Base-by-base conservation (phyloP, 2,113 vertebrate species). In the Lepisosteus oculatus region DNA sequence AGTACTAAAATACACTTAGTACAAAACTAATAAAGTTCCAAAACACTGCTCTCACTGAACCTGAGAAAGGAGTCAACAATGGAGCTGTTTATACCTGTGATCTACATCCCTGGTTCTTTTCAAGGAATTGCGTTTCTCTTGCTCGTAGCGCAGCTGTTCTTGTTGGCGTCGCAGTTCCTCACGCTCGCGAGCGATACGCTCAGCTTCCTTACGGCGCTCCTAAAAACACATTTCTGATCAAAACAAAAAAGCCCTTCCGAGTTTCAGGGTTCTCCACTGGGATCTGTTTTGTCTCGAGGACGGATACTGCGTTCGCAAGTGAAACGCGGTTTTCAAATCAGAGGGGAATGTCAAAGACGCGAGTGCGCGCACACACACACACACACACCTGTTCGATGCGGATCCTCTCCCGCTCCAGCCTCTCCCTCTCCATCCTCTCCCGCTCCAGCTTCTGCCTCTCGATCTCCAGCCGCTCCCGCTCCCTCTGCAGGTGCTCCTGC, bases 91-190 rank as follows among this genome's bases (percentile, higher is more conserved):
- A 68, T 78, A 98, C 98, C 96, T 92, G 59, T 97, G 95, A 72
- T 99, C 97, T 55, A 95, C 91, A 55, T 99, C 98, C 3, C 95
- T 93, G 2, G 95, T 94, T 29, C 97, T 94, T 85, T 99, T 99
- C 51, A 99, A 79, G 73, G 94, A 93, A 79, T 96, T 98, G 74
- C 97, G 93, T 81, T 98, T 99, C 54, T 98, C 97, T 78, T 99
- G 98, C 61, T 99, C 98, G 0, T 94, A 98, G 0, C 97, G 97
- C n/a, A 99, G 93, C 55, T 99, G 97, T 74, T 99, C 97, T 78
- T 99, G 97, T 44, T 99, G 97, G 14, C 98, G 85, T 44, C 97
- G 87, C 1, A 99, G 91, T 6, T 97, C 97, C 77, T 99, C 97
- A 4, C 97, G 89, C 74, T 98, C 96, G 0, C 97, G 93, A 2